These are phyloP conservation scores for Phyllopteryx taeniolatus DNA, from an alignment of 2,113 vertebrate species.

Conservation along the genomic window DNA sequence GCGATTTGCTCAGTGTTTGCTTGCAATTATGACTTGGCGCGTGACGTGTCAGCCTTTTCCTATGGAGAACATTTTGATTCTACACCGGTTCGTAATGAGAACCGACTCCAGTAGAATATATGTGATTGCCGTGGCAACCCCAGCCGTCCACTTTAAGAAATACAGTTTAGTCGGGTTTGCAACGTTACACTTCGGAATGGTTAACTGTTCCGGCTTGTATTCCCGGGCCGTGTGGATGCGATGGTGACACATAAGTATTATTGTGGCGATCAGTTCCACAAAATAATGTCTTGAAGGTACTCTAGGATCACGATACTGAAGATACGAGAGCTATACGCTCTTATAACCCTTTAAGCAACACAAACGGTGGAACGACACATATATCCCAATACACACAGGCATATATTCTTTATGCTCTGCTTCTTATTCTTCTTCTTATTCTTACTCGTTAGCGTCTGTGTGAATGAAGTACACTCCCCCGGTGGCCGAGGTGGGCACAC, in stretches of 20 bases:
- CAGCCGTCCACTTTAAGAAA: neutral
- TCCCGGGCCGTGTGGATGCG: neutral
- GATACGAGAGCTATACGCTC: too few species aligned
- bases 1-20: constrained; percentile 29
- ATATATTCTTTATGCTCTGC: too few species aligned
- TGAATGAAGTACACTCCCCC: too few species aligned
- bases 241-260: neutral
- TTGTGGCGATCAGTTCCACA: neutral
- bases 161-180: neutral
- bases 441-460: too few species aligned
- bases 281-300: neutral
- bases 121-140: neutral
- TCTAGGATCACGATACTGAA: too few species aligned
- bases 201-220: neutral
- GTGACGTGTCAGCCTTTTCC: neutral
- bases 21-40: constrained; percentile 8
- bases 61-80: neutral
- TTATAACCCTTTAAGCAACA: too few species aligned
- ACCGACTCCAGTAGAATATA: neutral
- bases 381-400: too few species aligned
- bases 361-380: too few species aligned
- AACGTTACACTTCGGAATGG: neutral
- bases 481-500: too few species aligned
- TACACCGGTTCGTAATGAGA: too few species aligned
- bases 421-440: too few species aligned